phyloP scores from a whole-genome alignment of 2,113 vertebrate genomes.

The Hylia prasina region DNA sequence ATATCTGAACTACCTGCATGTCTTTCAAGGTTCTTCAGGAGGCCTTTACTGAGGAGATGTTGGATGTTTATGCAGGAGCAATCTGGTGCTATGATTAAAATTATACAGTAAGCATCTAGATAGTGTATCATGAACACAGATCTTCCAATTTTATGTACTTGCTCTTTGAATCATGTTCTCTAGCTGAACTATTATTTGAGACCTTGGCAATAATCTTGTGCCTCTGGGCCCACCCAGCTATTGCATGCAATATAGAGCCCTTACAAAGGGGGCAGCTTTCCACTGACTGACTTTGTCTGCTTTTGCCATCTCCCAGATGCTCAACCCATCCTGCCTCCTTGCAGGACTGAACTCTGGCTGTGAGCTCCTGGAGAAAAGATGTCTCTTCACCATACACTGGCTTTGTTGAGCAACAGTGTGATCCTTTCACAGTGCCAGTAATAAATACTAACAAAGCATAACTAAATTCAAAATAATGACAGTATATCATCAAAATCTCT shows the following conservation, averaged over 20 bases:
- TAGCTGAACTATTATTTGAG: background rate
- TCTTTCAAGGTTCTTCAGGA: background rate
- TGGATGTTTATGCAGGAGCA: background rate
- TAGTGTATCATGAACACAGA: background rate
- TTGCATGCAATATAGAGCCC: background rate
- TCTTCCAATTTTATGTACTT: background rate
- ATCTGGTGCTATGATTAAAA: background rate
- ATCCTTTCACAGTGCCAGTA: background rate
- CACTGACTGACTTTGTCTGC: background rate
- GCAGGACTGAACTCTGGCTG: background rate
- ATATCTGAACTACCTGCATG: background rate
- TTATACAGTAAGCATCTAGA: background rate
- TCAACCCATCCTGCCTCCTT: background rate
- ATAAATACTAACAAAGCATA: background rate
- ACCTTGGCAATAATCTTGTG: background rate
- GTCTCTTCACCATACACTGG: accelerated
- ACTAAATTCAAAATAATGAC: slow-evolving; percentile 8
- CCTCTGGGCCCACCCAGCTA: background rate
- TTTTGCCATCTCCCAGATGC: background rate
- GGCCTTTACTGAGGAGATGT: background rate
- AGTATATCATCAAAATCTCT: background rate
- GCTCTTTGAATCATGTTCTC: background rate
- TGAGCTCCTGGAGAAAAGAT: background rate
- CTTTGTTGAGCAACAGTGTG: background rate
- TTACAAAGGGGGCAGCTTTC: background rate